These are phyloP conservation scores for Nothoprocta pentlandii DNA, from an alignment of 2,113 vertebrate genomes.

Conservation along the genomic window DNA sequence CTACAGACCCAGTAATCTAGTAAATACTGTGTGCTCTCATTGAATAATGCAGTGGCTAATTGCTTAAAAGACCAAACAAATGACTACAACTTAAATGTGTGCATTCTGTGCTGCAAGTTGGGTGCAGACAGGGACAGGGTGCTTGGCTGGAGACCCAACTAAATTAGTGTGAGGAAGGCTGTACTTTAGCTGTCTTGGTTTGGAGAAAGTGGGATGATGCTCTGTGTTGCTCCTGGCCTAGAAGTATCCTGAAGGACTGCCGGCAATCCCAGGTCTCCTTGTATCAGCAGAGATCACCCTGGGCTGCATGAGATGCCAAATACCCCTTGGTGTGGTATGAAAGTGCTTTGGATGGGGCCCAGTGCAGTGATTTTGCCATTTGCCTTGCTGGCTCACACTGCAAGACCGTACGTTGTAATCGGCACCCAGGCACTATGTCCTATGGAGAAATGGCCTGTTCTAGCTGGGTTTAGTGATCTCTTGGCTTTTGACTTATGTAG, in stretches of 20 bases:
- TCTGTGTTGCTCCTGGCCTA: background rate
- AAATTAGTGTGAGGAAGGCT: background rate
- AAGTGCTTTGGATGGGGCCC: background rate
- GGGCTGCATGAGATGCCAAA: background rate
- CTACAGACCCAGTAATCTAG: background rate
- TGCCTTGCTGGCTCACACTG: background rate
- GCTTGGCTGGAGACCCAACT: background rate
- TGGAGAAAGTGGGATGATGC: background rate
- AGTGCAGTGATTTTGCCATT: background rate
- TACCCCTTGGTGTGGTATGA: background rate
- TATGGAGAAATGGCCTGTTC: background rate
- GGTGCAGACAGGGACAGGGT: background rate
- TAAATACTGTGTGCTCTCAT: background rate
- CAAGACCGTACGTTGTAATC: background rate
- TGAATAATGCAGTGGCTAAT: constrained; percentile 25
- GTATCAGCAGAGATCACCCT: background rate
- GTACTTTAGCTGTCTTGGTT: background rate
- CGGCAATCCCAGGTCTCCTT: background rate
- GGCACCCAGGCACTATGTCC: fast-evolving
- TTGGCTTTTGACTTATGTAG: background rate
- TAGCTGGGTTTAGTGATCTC: background rate
- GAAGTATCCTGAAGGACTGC: background rate
- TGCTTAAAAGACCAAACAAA: background rate
- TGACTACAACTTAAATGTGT: background rate
- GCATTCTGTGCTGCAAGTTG: background rate